Conservation (phyloP, 2,888 invertebrate species). For the Tinea pellionella region DNA sequence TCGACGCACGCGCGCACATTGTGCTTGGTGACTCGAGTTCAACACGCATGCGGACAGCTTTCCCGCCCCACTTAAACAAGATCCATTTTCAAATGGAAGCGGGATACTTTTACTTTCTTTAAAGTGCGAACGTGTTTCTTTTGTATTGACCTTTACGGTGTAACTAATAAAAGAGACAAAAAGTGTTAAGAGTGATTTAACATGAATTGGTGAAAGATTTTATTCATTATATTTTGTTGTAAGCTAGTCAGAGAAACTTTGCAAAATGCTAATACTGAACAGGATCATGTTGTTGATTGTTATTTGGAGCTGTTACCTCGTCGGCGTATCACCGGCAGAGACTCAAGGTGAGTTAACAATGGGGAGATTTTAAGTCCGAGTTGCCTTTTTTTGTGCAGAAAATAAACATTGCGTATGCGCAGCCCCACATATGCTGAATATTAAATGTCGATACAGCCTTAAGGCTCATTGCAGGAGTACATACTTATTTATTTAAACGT, state of each 20-base stretch:
- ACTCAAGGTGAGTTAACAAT: slow-evolving; percentile 58
- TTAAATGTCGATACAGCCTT: neutral
- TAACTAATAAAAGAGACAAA: neutral
- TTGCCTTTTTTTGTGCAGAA: slow-evolving; percentile 24
- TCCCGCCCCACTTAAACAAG: slow-evolving; percentile 9
- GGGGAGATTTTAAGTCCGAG: slow-evolving; percentile 17
- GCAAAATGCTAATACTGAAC: neutral
- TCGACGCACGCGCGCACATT: slow-evolving; percentile 20
- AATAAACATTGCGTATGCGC: slow-evolving; percentile 16
- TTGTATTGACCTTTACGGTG: neutral
- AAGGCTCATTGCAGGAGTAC: neutral
- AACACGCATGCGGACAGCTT: slow-evolving; percentile 5
- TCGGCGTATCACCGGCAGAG: slow-evolving; percentile 35
- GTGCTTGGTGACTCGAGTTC: neutral
- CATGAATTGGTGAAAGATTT: neutral
- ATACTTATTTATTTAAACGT: neutral
- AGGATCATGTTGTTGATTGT: slow-evolving; percentile 30
- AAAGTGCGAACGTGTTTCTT: neutral
- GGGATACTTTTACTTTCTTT: slow-evolving; percentile 15
- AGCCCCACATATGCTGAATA: neutral
- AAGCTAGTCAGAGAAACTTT: slow-evolving; percentile 5
- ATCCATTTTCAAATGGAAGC: slow-evolving; percentile 15
- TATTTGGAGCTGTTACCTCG: slow-evolving; percentile 55
- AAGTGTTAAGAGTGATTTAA: slow-evolving; percentile 4
- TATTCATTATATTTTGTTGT: neutral